Conservation (phyloP, 2,888 invertebrate species). For the Tetrapedia diversipes region DNA sequence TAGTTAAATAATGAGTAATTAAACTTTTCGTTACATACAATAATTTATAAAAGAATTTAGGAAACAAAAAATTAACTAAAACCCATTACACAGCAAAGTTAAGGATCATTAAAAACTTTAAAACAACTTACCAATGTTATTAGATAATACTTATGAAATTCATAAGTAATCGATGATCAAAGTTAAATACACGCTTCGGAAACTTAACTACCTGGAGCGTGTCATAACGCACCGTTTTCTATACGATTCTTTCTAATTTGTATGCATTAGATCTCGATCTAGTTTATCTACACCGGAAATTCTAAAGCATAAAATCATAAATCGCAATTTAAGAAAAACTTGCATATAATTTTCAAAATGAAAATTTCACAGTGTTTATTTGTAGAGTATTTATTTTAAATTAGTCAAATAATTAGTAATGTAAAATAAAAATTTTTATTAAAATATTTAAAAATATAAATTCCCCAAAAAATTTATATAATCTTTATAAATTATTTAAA, state of each 20-base stretch:
- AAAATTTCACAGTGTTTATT: too few relatives aligned
- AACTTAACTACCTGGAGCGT: slow-evolving; percentile 23
- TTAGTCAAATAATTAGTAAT: not conserved
- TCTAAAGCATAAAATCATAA: slow-evolving; percentile 17
- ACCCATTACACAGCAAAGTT: not conserved
- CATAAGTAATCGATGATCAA: not conserved
- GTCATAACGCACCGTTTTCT: slow-evolving; percentile 36
- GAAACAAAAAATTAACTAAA: not conserved
- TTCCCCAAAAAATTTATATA: not conserved
- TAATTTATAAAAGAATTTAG: not conserved
- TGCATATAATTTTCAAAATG: not conserved
- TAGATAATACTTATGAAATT: not conserved
- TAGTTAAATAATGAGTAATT: not conserved
- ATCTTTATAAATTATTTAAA: not conserved
- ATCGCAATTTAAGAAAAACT: slow-evolving; percentile 7
- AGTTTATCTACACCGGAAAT: slow-evolving; percentile 43
- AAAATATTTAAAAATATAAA: not conserved
- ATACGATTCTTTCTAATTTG: slow-evolving; percentile 35
- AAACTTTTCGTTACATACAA: not conserved
- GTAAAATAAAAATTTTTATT: not conserved
- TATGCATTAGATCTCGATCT: slow-evolving; percentile 41
- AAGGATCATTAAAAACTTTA: not conserved
- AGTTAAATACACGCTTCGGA: not conserved
- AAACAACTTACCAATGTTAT: not conserved
- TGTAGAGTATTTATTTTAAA: too few relatives aligned